Percentiles rank a stretch among this genome's conserved stretches.
Conservation (phyloP, 1,140 invertebrate species). For the Drosophila erecta region DNA sequence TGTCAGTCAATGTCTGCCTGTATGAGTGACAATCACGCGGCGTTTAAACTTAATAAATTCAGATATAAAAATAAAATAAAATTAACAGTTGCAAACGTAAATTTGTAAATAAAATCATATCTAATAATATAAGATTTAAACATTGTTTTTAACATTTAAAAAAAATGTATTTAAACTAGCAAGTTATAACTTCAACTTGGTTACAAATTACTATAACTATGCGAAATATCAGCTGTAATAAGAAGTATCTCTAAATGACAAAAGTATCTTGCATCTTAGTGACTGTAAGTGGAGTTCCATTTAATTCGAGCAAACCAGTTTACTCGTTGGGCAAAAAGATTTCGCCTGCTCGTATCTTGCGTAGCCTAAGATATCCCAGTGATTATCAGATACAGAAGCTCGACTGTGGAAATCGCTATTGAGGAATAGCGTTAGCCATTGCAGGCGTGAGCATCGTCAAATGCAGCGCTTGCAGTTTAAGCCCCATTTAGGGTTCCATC, state of each 20-base stretch:
- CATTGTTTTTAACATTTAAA: no score
- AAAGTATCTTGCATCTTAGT: not conserved
- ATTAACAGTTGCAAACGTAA: no score
- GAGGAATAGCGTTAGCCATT: conserved; percentile 16
- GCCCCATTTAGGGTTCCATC: conserved; percentile 8
- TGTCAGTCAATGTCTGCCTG: conserved; percentile 48
- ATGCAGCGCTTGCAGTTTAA: conserved; percentile 41
- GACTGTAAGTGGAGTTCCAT: not conserved
- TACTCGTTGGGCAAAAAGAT: no score
- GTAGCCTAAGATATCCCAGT: not conserved
- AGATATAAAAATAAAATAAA: not conserved
- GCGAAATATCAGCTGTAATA: not conserved
- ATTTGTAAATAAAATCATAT: no score
- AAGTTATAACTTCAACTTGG: no score
- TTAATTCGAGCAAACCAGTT: no score
- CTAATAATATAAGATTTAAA: no score
- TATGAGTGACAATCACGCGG: conserved; percentile 45
- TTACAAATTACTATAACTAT: no score
- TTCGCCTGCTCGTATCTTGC: not conserved
- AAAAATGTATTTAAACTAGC: no score
- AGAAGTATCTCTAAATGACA: not conserved
- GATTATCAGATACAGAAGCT: conserved; percentile 2
- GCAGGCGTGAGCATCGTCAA: conserved; percentile 26
- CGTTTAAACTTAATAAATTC: conserved; percentile 26
- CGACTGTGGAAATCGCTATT: conserved; percentile 4